Percentiles rank a stretch among this genome's conserved stretches.
Conservation (phyloP, 23 tunicate species). For the Oikopleura vanhoeffeni region DNA sequence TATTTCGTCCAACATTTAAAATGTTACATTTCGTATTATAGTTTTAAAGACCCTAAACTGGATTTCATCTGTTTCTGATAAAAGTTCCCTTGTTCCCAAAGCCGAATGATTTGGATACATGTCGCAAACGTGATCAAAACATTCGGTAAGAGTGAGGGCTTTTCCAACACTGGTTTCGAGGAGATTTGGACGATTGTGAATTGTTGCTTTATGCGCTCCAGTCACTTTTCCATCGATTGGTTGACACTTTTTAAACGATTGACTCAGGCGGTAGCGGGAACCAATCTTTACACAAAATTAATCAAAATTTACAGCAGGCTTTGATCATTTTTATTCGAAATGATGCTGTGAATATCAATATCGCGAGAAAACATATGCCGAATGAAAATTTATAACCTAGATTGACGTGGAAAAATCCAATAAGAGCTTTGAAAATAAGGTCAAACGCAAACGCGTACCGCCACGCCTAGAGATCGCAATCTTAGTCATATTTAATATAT, state of each 20-base stretch:
- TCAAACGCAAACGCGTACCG: not conserved
- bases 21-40: too few relatives aligned
- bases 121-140: constrained; percentile 33
- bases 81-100: constrained; percentile 52
- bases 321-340: too few relatives aligned
- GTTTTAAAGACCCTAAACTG: too few relatives aligned
- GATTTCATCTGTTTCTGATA: constrained; percentile 60
- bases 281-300: not conserved
- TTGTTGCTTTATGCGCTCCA: not conserved
- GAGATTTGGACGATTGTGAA: not conserved
- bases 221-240: not conserved
- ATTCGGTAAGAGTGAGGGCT: constrained; percentile 3
- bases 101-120: constrained; percentile 18
- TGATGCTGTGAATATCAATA: too few relatives aligned
- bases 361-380: too few relatives aligned
- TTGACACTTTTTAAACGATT: not conserved
- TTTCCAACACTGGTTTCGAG: not conserved
- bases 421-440: too few relatives aligned
- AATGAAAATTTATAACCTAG: too few relatives aligned
- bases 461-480: too few relatives aligned
- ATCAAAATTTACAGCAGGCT: not conserved
- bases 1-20: too few relatives aligned
- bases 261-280: not conserved
- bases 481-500: too few relatives aligned
- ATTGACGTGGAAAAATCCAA: too few relatives aligned